Percentiles rank a stretch among this genome's conserved stretches.
Evolutionary conservation across 2,888 invertebrate genomes (phyloP).

Genomic region (Eueremaeus valkanovi): DNA sequence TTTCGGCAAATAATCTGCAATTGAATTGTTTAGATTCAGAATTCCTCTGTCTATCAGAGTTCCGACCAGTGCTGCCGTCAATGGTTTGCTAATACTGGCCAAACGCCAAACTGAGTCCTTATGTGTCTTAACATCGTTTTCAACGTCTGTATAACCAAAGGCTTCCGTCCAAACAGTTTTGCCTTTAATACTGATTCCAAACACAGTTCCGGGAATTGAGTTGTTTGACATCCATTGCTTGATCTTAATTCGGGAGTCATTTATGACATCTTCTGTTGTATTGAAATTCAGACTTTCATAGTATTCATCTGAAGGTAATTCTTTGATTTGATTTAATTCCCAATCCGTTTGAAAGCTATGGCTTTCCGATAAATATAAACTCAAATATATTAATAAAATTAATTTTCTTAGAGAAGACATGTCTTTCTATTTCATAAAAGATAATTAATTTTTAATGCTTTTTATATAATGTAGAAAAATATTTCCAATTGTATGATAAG

Average conservation of each 20-base stretch:
- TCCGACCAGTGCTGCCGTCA: constrained; percentile 32
- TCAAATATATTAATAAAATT: too few relatives aligned
- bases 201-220: neutral
- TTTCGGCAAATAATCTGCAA: constrained; percentile 9
- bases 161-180: constrained; percentile 2
- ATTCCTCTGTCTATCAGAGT: constrained; percentile 5
- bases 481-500: too few relatives aligned
- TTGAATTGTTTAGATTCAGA: neutral
- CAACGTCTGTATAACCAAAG: constrained; percentile 32
- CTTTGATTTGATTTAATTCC: constrained; percentile 1
- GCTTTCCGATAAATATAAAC: too few relatives aligned
- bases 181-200: neutral
- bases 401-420: too few relatives aligned
- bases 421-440: too few relatives aligned
- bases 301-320: neutral
- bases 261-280: neutral
- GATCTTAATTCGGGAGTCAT: neutral
- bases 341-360: neutral
- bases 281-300: neutral
- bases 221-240: neutral
- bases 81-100: constrained; percentile 28
- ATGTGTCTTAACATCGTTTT: constrained; percentile 27
- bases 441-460: too few relatives aligned
- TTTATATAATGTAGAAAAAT: too few relatives aligned
- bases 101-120: constrained; percentile 30